Evolutionary conservation across 2,113 vertebrate species (phyloP).

Genomic region (Cyprinodon variegatus): DNA sequence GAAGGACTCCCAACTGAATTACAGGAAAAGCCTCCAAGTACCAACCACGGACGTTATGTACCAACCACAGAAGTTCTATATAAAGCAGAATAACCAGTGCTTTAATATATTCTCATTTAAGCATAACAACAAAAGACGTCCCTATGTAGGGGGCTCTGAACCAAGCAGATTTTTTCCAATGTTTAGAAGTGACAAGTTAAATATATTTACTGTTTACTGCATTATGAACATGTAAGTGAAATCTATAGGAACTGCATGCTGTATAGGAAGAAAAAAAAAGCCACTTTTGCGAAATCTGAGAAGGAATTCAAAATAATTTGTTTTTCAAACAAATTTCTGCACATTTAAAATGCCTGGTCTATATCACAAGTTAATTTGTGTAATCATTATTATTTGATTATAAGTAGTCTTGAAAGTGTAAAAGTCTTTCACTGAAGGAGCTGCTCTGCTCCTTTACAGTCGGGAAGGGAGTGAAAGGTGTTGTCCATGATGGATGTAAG

Average conservation of each 20-base stretch:
- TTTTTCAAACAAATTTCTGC: too few species aligned
- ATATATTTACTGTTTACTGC: not conserved
- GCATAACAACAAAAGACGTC: not conserved
- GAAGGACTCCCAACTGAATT: constrained; percentile 63
- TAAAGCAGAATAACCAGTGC: constrained; percentile 42
- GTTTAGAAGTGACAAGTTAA: not conserved
- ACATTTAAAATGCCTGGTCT: not conserved
- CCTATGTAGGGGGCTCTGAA: not conserved
- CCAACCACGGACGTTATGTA: constrained; percentile 54
- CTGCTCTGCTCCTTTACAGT: too few species aligned
- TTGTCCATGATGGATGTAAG: too few species aligned
- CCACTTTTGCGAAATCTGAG: too few species aligned
- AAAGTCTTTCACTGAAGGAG: too few species aligned
- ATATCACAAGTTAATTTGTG: not conserved
- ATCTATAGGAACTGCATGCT: not conserved
- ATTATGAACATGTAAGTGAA: not conserved
- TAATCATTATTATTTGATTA: too few species aligned
- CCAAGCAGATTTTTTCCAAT: not conserved
- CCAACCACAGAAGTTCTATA: constrained; percentile 64
- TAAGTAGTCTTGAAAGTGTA: too few species aligned
- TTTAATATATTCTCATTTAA: not conserved
- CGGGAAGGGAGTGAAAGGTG: too few species aligned
- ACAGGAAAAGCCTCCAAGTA: constrained; percentile 59
- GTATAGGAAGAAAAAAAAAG: not conserved
- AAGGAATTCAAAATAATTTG: too few species aligned